Percentiles rank a stretch among this genome's conserved stretches.
Conservation (phyloP, 35 echinoderm and acorn worm species). For the Heliocidaris tuberculata region DNA sequence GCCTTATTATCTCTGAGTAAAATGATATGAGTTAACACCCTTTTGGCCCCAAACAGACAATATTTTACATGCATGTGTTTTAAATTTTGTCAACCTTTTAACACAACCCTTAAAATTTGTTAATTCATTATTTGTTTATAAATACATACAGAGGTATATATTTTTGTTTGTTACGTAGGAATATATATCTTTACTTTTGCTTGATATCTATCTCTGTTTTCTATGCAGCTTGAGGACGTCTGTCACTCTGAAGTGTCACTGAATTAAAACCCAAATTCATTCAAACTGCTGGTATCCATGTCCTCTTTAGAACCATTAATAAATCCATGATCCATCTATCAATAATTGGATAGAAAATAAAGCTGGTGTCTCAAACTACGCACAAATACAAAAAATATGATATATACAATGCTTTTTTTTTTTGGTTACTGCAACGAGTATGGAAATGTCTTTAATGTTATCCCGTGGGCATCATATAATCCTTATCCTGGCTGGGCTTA, state of each 20-base stretch:
- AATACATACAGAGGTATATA: background rate
- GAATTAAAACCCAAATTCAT: background rate
- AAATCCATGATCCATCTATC: background rate
- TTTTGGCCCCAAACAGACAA: too few relatives aligned
- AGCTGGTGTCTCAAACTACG: too few relatives aligned
- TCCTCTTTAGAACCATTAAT: background rate
- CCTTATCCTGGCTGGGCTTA: background rate
- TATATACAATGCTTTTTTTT: background rate
- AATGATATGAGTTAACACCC: too few relatives aligned
- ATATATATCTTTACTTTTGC: background rate
- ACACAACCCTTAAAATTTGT: background rate
- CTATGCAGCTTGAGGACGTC: too few relatives aligned
- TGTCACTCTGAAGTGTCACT: background rate
- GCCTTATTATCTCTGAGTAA: too few relatives aligned
- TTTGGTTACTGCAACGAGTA: background rate
- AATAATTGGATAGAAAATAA: background rate
- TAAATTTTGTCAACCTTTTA: background rate
- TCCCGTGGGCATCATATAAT: background rate
- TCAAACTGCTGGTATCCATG: background rate
- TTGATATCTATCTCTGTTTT: background rate
- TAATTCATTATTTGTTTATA: too few relatives aligned
- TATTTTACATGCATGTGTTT: background rate
- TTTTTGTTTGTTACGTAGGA: background rate
- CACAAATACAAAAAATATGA: background rate
- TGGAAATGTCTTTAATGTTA: background rate